A percentile compares a stretch with the other conserved stretches of the same genome.
These are phyloP conservation scores for Apodemia duryi DNA, from an alignment of 2,888 invertebrate genomes.

Conservation along the genomic window DNA sequence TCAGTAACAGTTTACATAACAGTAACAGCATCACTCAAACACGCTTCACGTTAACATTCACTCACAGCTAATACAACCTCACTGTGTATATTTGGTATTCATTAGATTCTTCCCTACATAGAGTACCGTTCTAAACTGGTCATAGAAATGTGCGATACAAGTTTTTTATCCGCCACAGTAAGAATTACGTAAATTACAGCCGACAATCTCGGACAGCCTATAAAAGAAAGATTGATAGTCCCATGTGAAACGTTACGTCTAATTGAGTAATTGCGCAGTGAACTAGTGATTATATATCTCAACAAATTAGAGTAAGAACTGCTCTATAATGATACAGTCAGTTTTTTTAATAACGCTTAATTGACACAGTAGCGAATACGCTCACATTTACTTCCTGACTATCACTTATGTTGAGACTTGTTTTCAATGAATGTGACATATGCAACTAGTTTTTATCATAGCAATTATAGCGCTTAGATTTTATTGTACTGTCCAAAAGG, in stretches of 20 bases:
- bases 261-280: slow-evolving; percentile 11
- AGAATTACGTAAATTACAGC: slow-evolving; percentile 46
- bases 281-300: slow-evolving; percentile 18
- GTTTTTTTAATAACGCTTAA: slow-evolving; percentile 25
- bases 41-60: neutral
- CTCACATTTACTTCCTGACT: slow-evolving; percentile 23
- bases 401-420: slow-evolving; percentile 27
- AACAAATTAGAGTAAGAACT: slow-evolving; percentile 16
- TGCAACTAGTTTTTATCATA: slow-evolving; percentile 24
- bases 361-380: slow-evolving; percentile 25
- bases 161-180: slow-evolving; percentile 45
- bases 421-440: slow-evolving; percentile 34
- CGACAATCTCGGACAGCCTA: slow-evolving; percentile 5
- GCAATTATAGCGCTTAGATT: neutral
- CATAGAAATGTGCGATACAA: slow-evolving; percentile 42
- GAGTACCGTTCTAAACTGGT: slow-evolving; percentile 54
- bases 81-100: slow-evolving; percentile 57
- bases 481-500: neutral
- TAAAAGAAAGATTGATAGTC: slow-evolving; percentile 6
- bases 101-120: slow-evolving; percentile 63
- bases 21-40: neutral
- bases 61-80: neutral
- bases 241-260: slow-evolving; percentile 3
- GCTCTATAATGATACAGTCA: slow-evolving; percentile 14
- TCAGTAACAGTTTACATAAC: neutral